Base-by-base conservation (phyloP, 2,113 vertebrate genomes). In the Cynoglossus semilaevis region DNA sequence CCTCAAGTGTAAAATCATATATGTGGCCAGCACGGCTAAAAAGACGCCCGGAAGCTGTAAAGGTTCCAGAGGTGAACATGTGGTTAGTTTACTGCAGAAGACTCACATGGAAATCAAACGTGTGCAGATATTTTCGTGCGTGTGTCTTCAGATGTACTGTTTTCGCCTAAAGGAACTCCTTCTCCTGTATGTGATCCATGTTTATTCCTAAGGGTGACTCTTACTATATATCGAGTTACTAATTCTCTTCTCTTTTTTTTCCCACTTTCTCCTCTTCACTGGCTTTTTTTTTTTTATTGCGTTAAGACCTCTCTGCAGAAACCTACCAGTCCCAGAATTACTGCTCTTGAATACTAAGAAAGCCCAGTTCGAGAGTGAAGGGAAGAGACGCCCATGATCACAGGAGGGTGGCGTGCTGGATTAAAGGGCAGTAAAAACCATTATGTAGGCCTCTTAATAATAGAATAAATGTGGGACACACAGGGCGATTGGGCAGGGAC, bases 51-150 rank as follows among this genome's bases (percentile, higher is more conserved):
- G n/a, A n/a, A n/a, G n/a, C n/a, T n/a, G n/a, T n/a, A 37, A n/a
- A 58, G 41, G 36, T 41, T 42, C 60, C n/a, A 15, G 54, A 51
- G 53, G 40, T 58, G 41, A 63, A 59, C 62, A 48, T 46, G 50
- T 22, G 51, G 73, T 77, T 53, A 76, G 5, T 46, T 54, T 49
- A n/a, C n/a, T n/a, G n/a, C 68, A 63, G 69, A 62, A 58, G 47
- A 49, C 70, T 22, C 57, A 22, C 18, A 35, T 50, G n/a, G 34
- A 54, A 53, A 75, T 76, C 62, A 74, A 70, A 72, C 16, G 2
- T 54, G 36, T 29, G 9, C 1, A 44, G 12, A 52, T 10, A 42
- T 52, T 29, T 15, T 48, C 72, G 41, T 70, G 16, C 16, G 38
- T 52, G 10, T 45, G 29, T 51, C 58, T 58, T 63, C 14, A 50